Percentiles rank a stretch among this genome's conserved stretches.
Evolutionary conservation across 2,797 vertebrate genomes (phyloP).

Genomic region (Peromyscus melanophrys): DNA sequence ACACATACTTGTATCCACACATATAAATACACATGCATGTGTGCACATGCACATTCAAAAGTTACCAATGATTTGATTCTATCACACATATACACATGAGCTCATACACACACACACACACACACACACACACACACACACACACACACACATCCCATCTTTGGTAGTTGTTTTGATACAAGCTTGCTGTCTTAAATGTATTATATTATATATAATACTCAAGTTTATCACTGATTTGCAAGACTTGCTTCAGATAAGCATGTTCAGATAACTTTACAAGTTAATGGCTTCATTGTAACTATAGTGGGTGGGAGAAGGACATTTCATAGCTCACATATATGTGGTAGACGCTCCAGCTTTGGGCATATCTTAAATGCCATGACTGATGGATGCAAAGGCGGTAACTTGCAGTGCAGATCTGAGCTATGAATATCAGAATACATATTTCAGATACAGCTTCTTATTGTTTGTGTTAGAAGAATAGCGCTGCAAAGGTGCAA

Average conservation of each 20-base stretch:
- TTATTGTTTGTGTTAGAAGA: slow-evolving; percentile 17
- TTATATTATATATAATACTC: not conserved
- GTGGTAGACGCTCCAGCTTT: not conserved
- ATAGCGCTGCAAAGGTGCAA: not conserved
- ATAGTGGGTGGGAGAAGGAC: not conserved
- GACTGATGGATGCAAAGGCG: not conserved
- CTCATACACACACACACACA: fast-evolving
- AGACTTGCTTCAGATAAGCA: not conserved
- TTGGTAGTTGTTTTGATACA: not conserved
- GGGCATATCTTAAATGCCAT: not conserved
- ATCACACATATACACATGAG: not conserved
- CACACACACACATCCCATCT: not conserved
- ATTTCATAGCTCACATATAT: not conserved
- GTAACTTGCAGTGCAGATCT: not conserved
- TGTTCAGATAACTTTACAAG: not conserved
- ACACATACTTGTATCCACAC: not conserved
- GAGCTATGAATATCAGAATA: not conserved
- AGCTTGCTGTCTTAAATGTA: not conserved
- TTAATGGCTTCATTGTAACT: slow-evolving; percentile 31
- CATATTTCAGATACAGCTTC: not conserved
- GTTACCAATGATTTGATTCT: not conserved
- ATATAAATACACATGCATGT: not conserved
- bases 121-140: not conserved
- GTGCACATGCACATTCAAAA: not conserved
- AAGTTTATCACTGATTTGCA: not conserved